Evolutionary conservation across 2,888 invertebrate genomes (phyloP).

Genomic region (Horisme vitalbata): DNA sequence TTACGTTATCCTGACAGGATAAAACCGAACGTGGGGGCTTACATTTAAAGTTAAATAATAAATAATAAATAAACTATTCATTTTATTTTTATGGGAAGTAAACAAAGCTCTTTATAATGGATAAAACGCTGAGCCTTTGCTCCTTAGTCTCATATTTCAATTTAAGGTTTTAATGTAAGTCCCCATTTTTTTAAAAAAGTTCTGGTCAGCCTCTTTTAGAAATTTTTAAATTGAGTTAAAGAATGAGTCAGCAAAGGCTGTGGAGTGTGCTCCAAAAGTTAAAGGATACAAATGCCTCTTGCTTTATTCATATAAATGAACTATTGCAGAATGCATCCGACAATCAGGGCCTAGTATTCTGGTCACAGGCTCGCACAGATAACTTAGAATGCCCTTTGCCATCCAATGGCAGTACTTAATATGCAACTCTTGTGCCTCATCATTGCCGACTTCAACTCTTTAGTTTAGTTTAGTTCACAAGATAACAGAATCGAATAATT

Average conservation of each 20-base stretch:
- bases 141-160: too few species aligned
- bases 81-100: too few species aligned
- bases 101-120: too few species aligned
- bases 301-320: slow-evolving; percentile 43
- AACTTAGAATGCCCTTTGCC: slow-evolving; percentile 46
- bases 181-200: not conserved
- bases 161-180: not conserved
- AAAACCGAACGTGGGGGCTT: not conserved
- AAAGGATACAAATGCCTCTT: slow-evolving; percentile 26
- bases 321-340: slow-evolving; percentile 30
- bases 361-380: slow-evolving; percentile 49
- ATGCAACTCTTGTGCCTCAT: slow-evolving; percentile 40
- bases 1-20: not conserved
- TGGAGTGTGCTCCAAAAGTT: slow-evolving; percentile 16
- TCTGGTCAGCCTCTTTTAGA: too few species aligned
- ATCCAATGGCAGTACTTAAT: slow-evolving; percentile 44
- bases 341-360: slow-evolving; percentile 52
- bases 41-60: not conserved
- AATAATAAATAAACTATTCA: not conserved
- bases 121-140: too few species aligned
- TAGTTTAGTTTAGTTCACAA: slow-evolving; percentile 1
- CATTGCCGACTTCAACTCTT: slow-evolving; percentile 29
- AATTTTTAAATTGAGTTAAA: not conserved
- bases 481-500: not conserved
- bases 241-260: not conserved